Evolutionary conservation across 2,888 invertebrate genomes (phyloP), one percentile per base, ranked within the genome.

Genomic region (Drosophila stalkeri): DNA sequence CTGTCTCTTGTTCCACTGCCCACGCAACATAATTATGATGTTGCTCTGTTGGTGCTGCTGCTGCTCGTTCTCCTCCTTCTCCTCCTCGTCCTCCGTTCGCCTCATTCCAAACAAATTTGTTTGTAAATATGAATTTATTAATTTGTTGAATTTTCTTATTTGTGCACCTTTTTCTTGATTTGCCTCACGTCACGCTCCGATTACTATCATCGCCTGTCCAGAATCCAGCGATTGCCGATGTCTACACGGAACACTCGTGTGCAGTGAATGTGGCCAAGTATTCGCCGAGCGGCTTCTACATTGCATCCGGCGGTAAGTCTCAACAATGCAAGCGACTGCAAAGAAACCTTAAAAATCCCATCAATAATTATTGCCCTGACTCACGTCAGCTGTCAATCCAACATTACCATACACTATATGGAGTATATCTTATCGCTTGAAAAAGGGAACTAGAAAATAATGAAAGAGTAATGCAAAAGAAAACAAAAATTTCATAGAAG

Each of bases 281-380:
- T 93, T 98, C 99, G 33, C 99, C 99, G 11, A 98, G 98, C 93
- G 98, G 99, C 80, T 99, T 98, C 94, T 99, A 99, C 93, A 99
- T 99, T 90, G 98, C 99, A 47, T 99, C 99, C 78, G 99, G 98
- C 94, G 98, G 98, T 98, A 94, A 94, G 91, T 88, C 49, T 56
- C 59, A 54, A 31, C 69, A 57, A 72, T 35, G 35, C 77, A 73
- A 43, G 20, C 46, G 72, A 18, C 54, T 52, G 63, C 35, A 75
- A 63, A 51, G 77, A 77, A 71, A 33, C 65, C 63, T 23, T 71
- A 51, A 33, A 44, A 60, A 51, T 20, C 6, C 27, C 44, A 44
- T 37, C 60, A 16, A 14, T 16, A 49, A 44, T 35, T 33, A 66
- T 61, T 20, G n/a, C 9, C 54, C 62, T 75, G 80, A 77, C 64